phyloP scores from a whole-genome alignment of 35 echinoderm and acorn worm species.

The Hemicentrotus pulcherrimus region DNA sequence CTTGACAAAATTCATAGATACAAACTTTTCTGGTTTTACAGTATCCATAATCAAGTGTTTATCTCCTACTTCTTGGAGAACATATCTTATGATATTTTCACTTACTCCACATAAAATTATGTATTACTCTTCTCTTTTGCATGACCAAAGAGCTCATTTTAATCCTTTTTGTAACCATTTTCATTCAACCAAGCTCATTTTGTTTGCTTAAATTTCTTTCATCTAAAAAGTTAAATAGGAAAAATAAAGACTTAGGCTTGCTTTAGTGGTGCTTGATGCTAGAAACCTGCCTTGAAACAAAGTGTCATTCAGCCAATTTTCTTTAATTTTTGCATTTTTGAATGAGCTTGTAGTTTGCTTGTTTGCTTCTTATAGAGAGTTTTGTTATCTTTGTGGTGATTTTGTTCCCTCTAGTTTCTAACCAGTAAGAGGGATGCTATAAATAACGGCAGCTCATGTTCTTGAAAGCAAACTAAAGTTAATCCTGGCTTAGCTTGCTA shows the following conservation, averaged over 20 bases:
- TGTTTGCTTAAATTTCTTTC: not conserved
- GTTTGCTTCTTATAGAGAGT: not conserved
- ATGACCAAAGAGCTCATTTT: not conserved
- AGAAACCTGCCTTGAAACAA: not conserved
- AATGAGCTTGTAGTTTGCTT: not conserved
- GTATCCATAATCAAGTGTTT: no score
- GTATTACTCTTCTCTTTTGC: not conserved
- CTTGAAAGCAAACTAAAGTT: not conserved
- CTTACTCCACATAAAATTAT: not conserved
- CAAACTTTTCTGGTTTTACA: no score
- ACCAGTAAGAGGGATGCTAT: not conserved
- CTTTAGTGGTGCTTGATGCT: not conserved
- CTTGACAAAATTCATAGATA: no score
- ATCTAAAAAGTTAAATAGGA: not conserved
- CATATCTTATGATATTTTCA: not conserved
- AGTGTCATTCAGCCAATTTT: not conserved
- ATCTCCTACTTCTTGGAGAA: not conserved
- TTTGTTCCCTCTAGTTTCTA: not conserved
- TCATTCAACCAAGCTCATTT: not conserved
- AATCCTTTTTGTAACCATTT: not conserved
- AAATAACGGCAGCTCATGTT: not conserved
- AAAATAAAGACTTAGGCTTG: not conserved
- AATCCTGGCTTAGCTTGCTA: not conserved
- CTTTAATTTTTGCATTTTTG: not conserved
- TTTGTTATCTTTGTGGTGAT: not conserved